A percentile compares a stretch with the other conserved stretches of the same genome.
These are phyloP conservation scores for Pollicipes pollicipes DNA, from an alignment of 1,140 invertebrate species.

Conservation along the genomic window DNA sequence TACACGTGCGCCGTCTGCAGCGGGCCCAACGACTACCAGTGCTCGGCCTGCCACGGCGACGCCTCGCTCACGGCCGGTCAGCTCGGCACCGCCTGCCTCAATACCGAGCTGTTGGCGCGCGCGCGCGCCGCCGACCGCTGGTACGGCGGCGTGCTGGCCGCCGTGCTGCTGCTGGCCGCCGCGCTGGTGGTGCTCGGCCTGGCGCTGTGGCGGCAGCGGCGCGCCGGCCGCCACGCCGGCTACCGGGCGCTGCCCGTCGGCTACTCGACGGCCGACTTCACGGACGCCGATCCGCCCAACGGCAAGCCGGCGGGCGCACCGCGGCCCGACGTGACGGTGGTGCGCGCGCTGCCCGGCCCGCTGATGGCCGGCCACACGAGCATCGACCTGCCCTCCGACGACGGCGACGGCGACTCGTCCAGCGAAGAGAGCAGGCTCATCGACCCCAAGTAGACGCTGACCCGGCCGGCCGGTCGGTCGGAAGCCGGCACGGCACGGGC, in stretches of 20 bases:
- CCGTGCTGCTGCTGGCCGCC: neutral
- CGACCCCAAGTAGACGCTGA: no score
- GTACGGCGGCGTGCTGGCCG: neutral
- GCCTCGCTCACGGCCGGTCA: slow-evolving; percentile 22
- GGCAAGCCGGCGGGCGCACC: neutral
- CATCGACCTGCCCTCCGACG: neutral
- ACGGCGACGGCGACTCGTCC: neutral
- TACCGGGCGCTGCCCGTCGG: neutral
- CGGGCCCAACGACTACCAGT: slow-evolving; percentile 37
- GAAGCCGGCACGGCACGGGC: no score
- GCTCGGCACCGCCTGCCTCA: neutral
- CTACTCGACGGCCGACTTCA: neutral
- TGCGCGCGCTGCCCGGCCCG: neutral
- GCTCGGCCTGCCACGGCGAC: slow-evolving; percentile 34
- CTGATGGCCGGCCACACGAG: neutral
- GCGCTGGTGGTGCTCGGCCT: neutral
- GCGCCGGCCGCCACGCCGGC: no score
- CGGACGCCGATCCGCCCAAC: neutral
- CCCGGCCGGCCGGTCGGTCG: neutral
- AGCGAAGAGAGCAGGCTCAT: neutral
- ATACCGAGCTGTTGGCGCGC: neutral
- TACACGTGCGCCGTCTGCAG: slow-evolving; percentile 37
- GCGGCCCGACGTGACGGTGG: neutral
- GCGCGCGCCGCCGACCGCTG: neutral
- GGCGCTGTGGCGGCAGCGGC: neutral